A percentile compares a stretch with the other conserved stretches of the same genome.
Conservation (phyloP, 2,797 vertebrate species). For the Crocodylus rhombifer region DNA sequence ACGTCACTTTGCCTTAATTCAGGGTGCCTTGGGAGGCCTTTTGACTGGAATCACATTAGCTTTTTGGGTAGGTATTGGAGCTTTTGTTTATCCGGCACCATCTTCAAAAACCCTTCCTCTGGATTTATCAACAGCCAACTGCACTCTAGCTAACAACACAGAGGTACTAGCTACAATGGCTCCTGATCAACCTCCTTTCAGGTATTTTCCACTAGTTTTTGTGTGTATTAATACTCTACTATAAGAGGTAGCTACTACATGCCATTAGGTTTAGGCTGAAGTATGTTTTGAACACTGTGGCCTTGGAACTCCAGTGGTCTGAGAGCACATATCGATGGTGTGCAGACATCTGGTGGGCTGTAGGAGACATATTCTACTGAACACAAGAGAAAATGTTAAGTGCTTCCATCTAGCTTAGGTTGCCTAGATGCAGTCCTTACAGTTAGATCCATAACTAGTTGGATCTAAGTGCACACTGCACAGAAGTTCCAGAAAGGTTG, state of each 20-base stretch:
- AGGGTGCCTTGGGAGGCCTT: conserved; percentile 88
- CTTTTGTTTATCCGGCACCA: conserved; percentile 84
- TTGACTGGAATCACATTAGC: conserved; percentile 80
- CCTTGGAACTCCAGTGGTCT: neutral
- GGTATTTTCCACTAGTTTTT: conserved; percentile 65
- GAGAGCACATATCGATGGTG: neutral
- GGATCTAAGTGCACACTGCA: too few species aligned
- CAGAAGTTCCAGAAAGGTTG: too few species aligned
- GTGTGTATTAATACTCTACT: neutral
- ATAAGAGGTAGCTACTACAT: neutral
- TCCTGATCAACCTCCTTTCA: conserved; percentile 6
- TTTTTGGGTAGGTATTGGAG: conserved; percentile 83
- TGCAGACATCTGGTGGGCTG: neutral
- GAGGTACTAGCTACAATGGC: neutral
- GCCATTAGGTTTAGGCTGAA: neutral
- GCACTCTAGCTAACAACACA: conserved; percentile 72
- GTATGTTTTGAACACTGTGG: neutral
- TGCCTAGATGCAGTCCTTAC: too few species aligned
- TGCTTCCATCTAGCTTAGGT: neutral
- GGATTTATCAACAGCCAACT: conserved; percentile 79
- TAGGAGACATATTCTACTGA: neutral
- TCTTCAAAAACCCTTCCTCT: conserved; percentile 79
- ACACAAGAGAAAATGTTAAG: neutral
- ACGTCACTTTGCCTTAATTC: neutral
- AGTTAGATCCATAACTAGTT: too few species aligned